Evolutionary conservation across 2,797 vertebrate genomes (phyloP).

Genomic region (Acipenser transmontanus): DNA sequence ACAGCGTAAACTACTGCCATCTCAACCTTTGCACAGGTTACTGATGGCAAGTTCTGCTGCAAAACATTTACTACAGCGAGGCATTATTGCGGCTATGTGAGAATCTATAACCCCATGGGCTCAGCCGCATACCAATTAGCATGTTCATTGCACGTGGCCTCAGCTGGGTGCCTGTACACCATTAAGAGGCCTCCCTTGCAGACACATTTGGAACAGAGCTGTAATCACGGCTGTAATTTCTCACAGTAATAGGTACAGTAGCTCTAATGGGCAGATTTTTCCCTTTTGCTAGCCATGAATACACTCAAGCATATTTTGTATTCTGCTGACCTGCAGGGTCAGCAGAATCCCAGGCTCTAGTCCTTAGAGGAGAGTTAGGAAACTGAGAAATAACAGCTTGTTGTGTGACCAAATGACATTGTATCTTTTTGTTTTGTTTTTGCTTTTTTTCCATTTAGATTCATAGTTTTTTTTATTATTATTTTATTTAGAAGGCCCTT

Average conservation of each 20-base stretch:
- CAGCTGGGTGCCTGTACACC: constrained; percentile 41
- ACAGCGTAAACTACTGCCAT: too few species aligned
- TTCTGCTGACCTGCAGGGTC: background rate
- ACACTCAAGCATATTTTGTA: constrained; percentile 10
- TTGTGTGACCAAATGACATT: too few species aligned
- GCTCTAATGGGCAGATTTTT: constrained; percentile 9
- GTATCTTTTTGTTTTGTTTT: too few species aligned
- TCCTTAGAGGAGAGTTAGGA: too few species aligned
- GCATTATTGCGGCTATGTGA: constrained; percentile 30
- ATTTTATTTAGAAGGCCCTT: too few species aligned
- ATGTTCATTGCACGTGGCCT: constrained; percentile 52
- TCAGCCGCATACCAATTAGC: constrained; percentile 53
- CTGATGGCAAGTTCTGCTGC: constrained; percentile 33
- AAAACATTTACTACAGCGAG: constrained; percentile 30
- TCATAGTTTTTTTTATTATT: too few species aligned
- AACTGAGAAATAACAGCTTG: too few species aligned
- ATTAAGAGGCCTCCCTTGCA: constrained; percentile 22
- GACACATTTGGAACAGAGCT: constrained; percentile 5
- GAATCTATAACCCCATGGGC: constrained; percentile 34
- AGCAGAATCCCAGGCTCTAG: too few species aligned
- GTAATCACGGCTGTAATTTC: constrained; percentile 39
- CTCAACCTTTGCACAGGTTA: constrained; percentile 11
- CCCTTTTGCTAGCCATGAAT: constrained; percentile 32
- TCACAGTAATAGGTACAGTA: constrained; percentile 20
- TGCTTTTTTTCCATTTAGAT: too few species aligned